Evolutionary conservation across 37 sponge, comb jelly and placozoan species (phyloP), one percentile per base, ranked within the genome.

Genomic region (Agelas oroides): DNA sequence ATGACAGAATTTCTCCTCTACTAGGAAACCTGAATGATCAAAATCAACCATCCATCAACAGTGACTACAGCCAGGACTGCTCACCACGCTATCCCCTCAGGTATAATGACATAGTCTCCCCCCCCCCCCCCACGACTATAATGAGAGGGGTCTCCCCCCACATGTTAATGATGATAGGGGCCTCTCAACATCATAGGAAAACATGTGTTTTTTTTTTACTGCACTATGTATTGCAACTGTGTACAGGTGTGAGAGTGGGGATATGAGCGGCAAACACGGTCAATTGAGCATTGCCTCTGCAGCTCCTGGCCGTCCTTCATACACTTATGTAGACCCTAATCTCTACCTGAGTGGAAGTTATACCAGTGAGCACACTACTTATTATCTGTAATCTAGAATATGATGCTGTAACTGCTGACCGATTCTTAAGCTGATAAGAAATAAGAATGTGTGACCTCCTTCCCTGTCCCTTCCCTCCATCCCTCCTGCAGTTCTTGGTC

Each of bases 211-310:
- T n/a, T n/a, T n/a, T n/a, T n/a, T n/a, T n/a, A n/a, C n/a, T n/a
- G n/a, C n/a, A n/a, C n/a, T n/a, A n/a, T n/a, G n/a, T n/a, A n/a
- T n/a, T n/a, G n/a, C n/a, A n/a, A n/a, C n/a, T 34, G 31, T 37
- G 37, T 57, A 36, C 52, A 57, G 92, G 31, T 92, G 92, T 83
- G 84, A 87, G 57, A 79, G 79, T 86, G 92, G 92, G 40, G 92
- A 92, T 46, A 53, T 87, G 68, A 72, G 57, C 37, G 84, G 84
- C 2, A 92, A 92, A 55, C 87, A 87, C 78, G 84, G 88, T 6
- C 46, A 65, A 54, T 75, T 92, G 65, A 72, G 17, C 27, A 87
- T 92, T 3, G 37, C 35, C 23, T 52, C 86, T 32, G 53, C 73
- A 11, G 72, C 1, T 19, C n/a, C 8, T 0, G 56, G 53, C 53